These are phyloP conservation scores for Parelbella ahira DNA, from an alignment of 2,888 invertebrate species.

Conservation along the genomic window DNA sequence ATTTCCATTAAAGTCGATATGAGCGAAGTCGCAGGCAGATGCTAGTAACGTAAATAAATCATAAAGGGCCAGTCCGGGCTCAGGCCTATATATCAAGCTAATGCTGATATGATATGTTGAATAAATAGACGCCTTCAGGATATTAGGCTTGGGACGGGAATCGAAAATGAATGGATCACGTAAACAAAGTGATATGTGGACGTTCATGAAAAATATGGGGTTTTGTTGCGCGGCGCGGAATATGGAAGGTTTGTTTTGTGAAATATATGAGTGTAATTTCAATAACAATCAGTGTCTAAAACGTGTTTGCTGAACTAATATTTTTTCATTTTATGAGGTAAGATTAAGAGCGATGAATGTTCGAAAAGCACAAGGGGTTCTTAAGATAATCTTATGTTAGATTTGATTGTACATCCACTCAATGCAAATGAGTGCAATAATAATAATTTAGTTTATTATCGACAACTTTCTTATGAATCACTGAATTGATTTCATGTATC, in stretches of 20 bases:
- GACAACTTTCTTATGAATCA: too few relatives aligned
- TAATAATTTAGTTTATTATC: too few relatives aligned
- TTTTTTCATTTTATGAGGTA: too few relatives aligned
- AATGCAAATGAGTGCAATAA: too few relatives aligned
- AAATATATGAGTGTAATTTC: constrained; percentile 4
- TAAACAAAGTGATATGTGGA: constrained; percentile 48
- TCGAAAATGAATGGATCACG: constrained; percentile 62
- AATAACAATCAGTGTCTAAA: too few relatives aligned
- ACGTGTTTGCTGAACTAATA: too few relatives aligned
- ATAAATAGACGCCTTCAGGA: constrained; percentile 74
- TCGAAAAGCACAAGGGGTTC: too few relatives aligned
- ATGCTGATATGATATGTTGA: constrained; percentile 79
- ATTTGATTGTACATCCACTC: too few relatives aligned
- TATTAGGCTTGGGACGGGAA: constrained; percentile 60
- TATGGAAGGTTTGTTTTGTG: constrained; percentile 1
- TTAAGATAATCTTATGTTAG: too few relatives aligned
- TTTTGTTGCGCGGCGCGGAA: constrained; percentile 15
- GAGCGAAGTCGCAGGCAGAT: not conserved
- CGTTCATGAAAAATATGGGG: constrained; percentile 23
- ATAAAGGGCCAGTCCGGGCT: constrained; percentile 8
- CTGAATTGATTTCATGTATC: too few relatives aligned
- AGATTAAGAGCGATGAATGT: too few relatives aligned
- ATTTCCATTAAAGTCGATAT: too few relatives aligned
- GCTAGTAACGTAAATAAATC: constrained; percentile 16
- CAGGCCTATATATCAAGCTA: constrained; percentile 75